These are phyloP conservation scores for Xanthorhoe designata DNA, from an alignment of 2,888 invertebrate genomes.

Conservation along the genomic window DNA sequence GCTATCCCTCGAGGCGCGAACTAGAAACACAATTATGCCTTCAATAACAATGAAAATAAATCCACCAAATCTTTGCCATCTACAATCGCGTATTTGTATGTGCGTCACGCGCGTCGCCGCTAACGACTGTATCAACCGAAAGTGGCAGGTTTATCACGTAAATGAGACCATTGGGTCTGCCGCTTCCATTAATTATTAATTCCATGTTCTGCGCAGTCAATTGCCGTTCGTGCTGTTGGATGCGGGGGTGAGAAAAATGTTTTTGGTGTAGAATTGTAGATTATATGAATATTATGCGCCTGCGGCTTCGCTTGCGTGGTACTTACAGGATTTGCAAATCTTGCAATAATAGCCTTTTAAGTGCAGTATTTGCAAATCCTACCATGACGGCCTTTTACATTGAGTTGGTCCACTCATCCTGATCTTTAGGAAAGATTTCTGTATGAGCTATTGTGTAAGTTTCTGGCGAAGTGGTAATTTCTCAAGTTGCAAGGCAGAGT, in stretches of 20 bases:
- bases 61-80: constrained; percentile 23
- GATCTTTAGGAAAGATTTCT: no score
- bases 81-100: constrained; percentile 45
- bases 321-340: no score
- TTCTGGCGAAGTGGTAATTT: no score
- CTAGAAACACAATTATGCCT: constrained; percentile 11
- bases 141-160: constrained; percentile 44
- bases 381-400: no score
- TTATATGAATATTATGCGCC: no score
- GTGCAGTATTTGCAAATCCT: no score
- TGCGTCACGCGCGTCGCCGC: constrained; percentile 53
- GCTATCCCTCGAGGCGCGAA: constrained; percentile 11
- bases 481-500: no score
- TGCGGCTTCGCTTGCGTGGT: no score
- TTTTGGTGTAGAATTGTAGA: not conserved
- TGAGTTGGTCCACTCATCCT: no score
- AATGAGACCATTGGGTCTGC: constrained; percentile 36
- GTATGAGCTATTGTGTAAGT: no score
- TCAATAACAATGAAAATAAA: constrained; percentile 22
- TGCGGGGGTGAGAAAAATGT: constrained; percentile 26
- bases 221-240: constrained; percentile 15
- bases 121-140: constrained; percentile 55
- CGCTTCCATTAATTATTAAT: constrained; percentile 43
- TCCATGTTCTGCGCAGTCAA: constrained; percentile 30
- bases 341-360: no score